phyloP scores from a whole-genome alignment of 2,113 vertebrate genomes.

The Pseudorasbora parva region DNA sequence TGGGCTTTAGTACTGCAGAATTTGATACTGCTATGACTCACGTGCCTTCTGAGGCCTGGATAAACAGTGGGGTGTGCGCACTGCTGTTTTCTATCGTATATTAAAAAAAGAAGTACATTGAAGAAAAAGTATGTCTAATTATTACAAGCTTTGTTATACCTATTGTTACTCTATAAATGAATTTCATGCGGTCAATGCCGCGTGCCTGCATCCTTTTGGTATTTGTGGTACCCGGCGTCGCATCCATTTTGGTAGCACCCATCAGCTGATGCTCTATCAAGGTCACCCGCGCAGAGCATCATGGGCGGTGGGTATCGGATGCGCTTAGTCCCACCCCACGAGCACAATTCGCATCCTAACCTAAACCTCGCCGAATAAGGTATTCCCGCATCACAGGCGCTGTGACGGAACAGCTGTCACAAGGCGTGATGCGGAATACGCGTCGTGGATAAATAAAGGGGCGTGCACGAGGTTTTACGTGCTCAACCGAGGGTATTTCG shows the following conservation, averaged over 20 bases:
- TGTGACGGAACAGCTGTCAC: constrained; percentile 42
- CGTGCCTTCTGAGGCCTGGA: constrained; percentile 15
- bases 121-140: too few species aligned
- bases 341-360: background rate
- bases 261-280: constrained; percentile 63
- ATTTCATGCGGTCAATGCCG: background rate
- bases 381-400: constrained; percentile 32
- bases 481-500: constrained; percentile 39
- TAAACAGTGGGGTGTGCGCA: constrained; percentile 1
- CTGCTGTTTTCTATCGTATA: background rate
- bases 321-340: constrained; percentile 18
- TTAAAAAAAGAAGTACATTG: background rate
- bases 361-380: constrained; percentile 12
- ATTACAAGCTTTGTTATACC: background rate
- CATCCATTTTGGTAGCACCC: constrained; percentile 48
- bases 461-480: constrained; percentile 41
- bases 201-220: background rate
- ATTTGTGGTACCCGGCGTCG: constrained; percentile 23
- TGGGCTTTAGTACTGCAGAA: constrained; percentile 1
- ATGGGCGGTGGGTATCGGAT: constrained; percentile 57
- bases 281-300: constrained; percentile 69
- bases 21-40: constrained; percentile 16
- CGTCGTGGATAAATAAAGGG: constrained; percentile 27
- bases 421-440: constrained; percentile 45
- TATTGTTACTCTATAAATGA: background rate